Evolutionary conservation across 2,113 vertebrate genomes (phyloP), one percentile per base, ranked within the genome.

Genomic region (Malurus cyaneus): DNA sequence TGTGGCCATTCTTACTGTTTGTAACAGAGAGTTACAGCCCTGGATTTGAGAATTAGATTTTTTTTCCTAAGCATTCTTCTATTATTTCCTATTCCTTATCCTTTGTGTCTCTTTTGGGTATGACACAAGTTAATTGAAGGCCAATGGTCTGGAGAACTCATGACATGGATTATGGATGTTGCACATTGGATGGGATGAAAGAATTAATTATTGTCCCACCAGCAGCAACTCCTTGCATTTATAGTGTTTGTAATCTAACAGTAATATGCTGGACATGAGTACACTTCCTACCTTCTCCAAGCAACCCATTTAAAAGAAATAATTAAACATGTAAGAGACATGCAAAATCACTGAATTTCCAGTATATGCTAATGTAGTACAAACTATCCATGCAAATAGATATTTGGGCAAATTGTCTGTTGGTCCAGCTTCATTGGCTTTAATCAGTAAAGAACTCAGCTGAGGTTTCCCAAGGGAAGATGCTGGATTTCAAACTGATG

Each of bases 401-500:
- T 88, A 87, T 69, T 94, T 94, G 89, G 80, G 41, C 5, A 93
- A 92, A 95, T 76, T 87, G 49, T 91, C 83, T 92, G 16, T 73
- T 72, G 36, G 49, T 91, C 80, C 84, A 89, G 66, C 49, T 81
- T 81, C 78, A 91, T 85, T 94, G 52, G 73, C 69, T 95, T 94
- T 87, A 94, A 92, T 85, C 80, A 94, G 57, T 44, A 89, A 74
- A 85, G 84, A 93, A 76, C 25, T 87, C 89, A 89, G 44, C 19
- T 91, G 84, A 89, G 53, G 28, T 61, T 74, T 89, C 91, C 70
- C 80, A 76, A 69, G 70, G 70, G 94, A 90, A 31, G n/a, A 49
- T 67, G 28, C 0, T 83, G 64, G 72, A 64, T 80, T 88, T 90
- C 49, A 78, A 64, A 61, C 24, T 52, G 60, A 74, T 86, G 57